Conservation (phyloP, 2,888 invertebrate genomes). For the Athalia cordata region DNA sequence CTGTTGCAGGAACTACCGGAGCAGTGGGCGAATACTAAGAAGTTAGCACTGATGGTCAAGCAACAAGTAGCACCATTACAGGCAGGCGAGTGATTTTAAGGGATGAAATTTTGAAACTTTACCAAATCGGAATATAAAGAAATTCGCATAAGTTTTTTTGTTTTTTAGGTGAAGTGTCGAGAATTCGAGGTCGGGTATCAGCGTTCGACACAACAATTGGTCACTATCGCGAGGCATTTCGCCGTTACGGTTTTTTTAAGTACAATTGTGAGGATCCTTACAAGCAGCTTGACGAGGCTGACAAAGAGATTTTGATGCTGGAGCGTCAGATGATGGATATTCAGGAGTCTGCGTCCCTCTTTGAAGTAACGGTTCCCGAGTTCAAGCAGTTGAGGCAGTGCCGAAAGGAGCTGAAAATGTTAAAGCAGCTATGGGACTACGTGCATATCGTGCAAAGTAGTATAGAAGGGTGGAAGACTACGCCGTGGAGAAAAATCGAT, state of each 20-base stretch:
- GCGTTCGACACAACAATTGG: slow-evolving; percentile 89
- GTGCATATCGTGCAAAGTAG: slow-evolving; percentile 91
- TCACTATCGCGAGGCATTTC: slow-evolving; percentile 92
- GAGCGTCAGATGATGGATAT: slow-evolving; percentile 92
- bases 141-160: neutral
- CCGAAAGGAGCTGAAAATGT: slow-evolving; percentile 90
- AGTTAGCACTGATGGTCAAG: slow-evolving; percentile 91
- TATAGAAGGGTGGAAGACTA: slow-evolving; percentile 97
- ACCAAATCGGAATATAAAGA: no score
- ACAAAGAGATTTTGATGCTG: slow-evolving; percentile 85
- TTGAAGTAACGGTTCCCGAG: slow-evolving; percentile 96
- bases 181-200: slow-evolving; percentile 89
- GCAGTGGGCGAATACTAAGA: slow-evolving; percentile 96
- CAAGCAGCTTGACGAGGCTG: slow-evolving; percentile 84
- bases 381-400: slow-evolving; percentile 95
- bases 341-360: slow-evolving; percentile 92
- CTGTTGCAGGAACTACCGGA: slow-evolving; percentile 94
- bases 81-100: slow-evolving; percentile 76
- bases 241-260: slow-evolving; percentile 85
- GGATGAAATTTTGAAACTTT: neutral
- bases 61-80: slow-evolving; percentile 96
- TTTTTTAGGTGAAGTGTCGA: slow-evolving; percentile 85
- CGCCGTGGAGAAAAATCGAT: slow-evolving; percentile 97
- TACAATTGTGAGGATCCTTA: slow-evolving; percentile 86
- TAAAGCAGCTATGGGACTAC: slow-evolving; percentile 98